Evolutionary conservation across 2,888 invertebrate species (phyloP).

Genomic region (Embidobia sp.): DNA sequence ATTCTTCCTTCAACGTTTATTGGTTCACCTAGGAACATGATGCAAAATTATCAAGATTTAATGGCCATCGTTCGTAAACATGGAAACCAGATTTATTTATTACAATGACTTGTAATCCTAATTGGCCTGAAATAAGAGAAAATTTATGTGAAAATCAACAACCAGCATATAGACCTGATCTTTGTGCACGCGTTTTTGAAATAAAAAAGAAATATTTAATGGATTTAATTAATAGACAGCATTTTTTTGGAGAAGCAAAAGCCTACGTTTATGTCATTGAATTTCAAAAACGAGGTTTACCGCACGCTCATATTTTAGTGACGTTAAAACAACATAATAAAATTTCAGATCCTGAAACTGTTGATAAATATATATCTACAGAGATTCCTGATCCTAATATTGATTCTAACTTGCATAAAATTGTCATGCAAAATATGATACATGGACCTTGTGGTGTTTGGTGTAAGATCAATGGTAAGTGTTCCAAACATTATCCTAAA

Average conservation of each 20-base stretch:
- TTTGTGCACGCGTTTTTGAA: slow-evolving; percentile 43
- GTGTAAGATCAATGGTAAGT: background rate
- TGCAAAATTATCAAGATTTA: slow-evolving; percentile 5
- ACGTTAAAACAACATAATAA: slow-evolving; percentile 48
- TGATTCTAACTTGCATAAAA: slow-evolving; percentile 70
- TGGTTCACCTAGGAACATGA: slow-evolving; percentile 30
- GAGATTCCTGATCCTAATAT: slow-evolving; percentile 10
- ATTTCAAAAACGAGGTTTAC: too few species aligned
- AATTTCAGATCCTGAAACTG: background rate
- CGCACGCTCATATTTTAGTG: slow-evolving; percentile 43
- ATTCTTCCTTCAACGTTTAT: slow-evolving; percentile 22
- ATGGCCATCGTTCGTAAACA: too few species aligned
- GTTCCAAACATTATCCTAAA: slow-evolving; percentile 7
- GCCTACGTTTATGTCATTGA: slow-evolving; percentile 56
- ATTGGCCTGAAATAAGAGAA: slow-evolving; percentile 48
- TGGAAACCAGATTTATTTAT: too few species aligned
- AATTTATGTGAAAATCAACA: slow-evolving; percentile 15
- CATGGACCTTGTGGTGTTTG: too few species aligned
- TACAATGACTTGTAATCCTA: too few species aligned
- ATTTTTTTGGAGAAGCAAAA: slow-evolving; percentile 49
- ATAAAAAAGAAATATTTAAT: slow-evolving; percentile 54
- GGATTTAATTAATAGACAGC: slow-evolving; percentile 40
- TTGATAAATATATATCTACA: slow-evolving; percentile 40
- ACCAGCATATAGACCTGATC: slow-evolving; percentile 52
- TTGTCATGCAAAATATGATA: slow-evolving; percentile 66